phyloP scores from a whole-genome alignment of 2,113 vertebrate genomes.

The Elephas maximus region DNA sequence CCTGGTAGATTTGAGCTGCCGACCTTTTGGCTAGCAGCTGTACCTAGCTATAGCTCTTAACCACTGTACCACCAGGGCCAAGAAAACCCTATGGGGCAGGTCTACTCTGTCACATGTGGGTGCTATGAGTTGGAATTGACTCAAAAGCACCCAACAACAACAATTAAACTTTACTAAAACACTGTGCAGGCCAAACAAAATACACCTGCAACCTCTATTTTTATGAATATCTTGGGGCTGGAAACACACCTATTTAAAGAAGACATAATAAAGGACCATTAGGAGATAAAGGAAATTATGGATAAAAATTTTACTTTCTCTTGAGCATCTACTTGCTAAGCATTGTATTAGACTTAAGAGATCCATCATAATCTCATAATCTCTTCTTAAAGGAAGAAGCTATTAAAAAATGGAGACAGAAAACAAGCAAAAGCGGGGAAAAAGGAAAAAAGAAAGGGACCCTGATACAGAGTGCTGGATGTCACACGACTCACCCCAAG shows the following conservation, averaged over 20 bases:
- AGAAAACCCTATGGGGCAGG: background rate
- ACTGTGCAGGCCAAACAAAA: background rate
- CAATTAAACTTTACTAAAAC: background rate
- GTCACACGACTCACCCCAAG: background rate
- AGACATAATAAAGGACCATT: background rate
- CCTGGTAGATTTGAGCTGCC: too few relatives aligned
- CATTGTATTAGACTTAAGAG: background rate
- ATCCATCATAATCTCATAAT: background rate
- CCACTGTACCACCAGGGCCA: background rate
- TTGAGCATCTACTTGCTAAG: background rate
- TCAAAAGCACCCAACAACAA: background rate
- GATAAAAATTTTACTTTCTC: background rate
- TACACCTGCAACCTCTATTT: background rate
- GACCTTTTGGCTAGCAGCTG: too few relatives aligned
- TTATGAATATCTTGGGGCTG: background rate
- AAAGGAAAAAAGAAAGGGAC: background rate
- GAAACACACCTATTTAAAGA: constrained; percentile 9
- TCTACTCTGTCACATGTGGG: background rate
- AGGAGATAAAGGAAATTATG: background rate
- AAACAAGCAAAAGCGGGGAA: background rate
- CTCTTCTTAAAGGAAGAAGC: background rate
- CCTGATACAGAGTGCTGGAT: background rate
- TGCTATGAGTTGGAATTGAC: background rate
- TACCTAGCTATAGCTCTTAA: too few relatives aligned
- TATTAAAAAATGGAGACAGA: background rate